These are phyloP conservation scores for Eumeta japonica DNA, from an alignment of 1,140 invertebrate genomes.

Conservation along the genomic window DNA sequence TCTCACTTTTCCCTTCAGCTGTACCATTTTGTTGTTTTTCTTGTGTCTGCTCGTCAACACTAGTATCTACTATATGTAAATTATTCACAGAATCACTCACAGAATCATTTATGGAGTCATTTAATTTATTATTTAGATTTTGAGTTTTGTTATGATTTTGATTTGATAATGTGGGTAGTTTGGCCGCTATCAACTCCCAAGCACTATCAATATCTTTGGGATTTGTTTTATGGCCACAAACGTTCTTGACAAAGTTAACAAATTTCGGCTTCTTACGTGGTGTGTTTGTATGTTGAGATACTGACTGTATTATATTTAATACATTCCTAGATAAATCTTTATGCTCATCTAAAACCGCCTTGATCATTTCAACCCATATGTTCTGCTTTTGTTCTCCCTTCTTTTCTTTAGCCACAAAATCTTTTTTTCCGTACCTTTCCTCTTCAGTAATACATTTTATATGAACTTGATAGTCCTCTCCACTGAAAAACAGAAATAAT, in stretches of 20 bases:
- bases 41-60: conserved; percentile 12
- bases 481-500: conserved; percentile 60
- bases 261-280: conserved; percentile 91
- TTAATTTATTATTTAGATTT: conserved; percentile 18
- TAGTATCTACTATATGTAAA: conserved; percentile 13
- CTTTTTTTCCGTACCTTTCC: conserved; percentile 85
- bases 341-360: conserved; percentile 68
- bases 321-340: conserved; percentile 59
- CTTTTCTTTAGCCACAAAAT: conserved; percentile 76
- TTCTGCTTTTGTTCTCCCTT: conserved; percentile 90
- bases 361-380: conserved; percentile 82
- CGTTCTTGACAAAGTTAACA: conserved; percentile 72
- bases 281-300: conserved; percentile 80
- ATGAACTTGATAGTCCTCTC: conserved; percentile 77
- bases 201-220: conserved; percentile 62
- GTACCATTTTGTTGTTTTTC: conserved; percentile 18
- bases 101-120: conserved; percentile 13
- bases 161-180: conserved; percentile 58
- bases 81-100: conserved; percentile 2
- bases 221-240: conserved; percentile 60
- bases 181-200: conserved; percentile 70
- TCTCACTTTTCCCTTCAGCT: conserved; percentile 5
- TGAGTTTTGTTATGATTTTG: conserved; percentile 26
- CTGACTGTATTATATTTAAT: conserved; percentile 65
- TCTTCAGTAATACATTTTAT: conserved; percentile 91